Base-by-base conservation (phyloP, 2,113 vertebrate species). In the Istiophorus platypterus region DNA sequence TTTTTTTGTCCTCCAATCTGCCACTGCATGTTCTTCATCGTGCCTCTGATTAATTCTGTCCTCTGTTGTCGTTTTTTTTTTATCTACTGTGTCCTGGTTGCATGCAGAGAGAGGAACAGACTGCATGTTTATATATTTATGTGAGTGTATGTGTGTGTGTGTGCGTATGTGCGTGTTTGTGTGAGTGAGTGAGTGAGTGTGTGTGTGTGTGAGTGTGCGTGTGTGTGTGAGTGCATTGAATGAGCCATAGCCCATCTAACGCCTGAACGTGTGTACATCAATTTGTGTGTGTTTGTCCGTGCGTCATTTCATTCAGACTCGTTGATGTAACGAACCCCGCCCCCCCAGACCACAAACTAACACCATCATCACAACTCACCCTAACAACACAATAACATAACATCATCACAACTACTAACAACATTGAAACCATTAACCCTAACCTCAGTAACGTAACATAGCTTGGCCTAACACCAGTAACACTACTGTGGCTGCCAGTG, bases 331-430 rank as follows among this genome's bases (percentile, higher is more conserved):
- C 86, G 83, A 88, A 73, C 63, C 77, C 82, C 90, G 82, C 58
- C 63, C 77, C 82, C 90, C 84, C 58, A 84, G 54, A 84, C 82
- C 88, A 86, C 87, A 83, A 77, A 80, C 82, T 81, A 82, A 93
- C 91, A 91, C 82, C 89, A 88, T 91, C 80, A 88, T 91, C 88
- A 82, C 88, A 88, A 82, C 76, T 89, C 90, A 91, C 90, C 81
- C 88, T 76, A 88, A 90, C 84, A 89, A 85, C 71, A 84, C 81
- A 87, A 77, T 64, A 68, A 87, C 89, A 89, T 87, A 47, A 84
- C 89, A 76, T 92, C 92, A 89, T 91, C 73, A 81, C 84, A 82
- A 75, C 81, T 87, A 93, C 91, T 91, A 93, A 93, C 91, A 85
- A 74, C 93, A 93, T 91, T 78, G 34, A 71, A 49, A 72, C 67